Evolutionary conservation across 2,888 invertebrate species (phyloP).

Genomic region (Leptura quadrifasciata): DNA sequence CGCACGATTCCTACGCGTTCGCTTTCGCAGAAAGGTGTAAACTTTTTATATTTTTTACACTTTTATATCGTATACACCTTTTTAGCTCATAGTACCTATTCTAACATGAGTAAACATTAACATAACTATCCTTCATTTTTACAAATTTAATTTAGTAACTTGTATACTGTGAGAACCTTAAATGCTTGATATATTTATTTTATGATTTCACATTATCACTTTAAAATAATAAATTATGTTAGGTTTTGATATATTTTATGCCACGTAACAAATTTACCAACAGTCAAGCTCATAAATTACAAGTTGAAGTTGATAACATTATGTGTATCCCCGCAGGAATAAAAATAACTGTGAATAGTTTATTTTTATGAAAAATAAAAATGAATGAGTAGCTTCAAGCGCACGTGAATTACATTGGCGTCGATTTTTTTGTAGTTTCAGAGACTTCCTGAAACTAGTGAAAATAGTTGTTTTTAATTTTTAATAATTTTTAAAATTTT

Average conservation of each 20-base stretch:
- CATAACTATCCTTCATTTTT: neutral
- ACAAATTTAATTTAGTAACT: neutral
- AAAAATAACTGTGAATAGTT: conserved; percentile 23
- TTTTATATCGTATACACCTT: neutral
- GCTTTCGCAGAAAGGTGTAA: neutral
- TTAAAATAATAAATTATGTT: neutral
- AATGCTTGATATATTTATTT: neutral
- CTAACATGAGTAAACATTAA: neutral
- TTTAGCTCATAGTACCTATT: neutral
- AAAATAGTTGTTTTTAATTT: too few relatives aligned
- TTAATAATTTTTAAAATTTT: too few relatives aligned
- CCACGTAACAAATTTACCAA: neutral
- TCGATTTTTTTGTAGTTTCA: too few relatives aligned
- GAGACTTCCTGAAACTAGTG: too few relatives aligned
- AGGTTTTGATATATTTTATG: neutral
- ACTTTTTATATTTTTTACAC: neutral
- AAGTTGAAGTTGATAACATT: neutral
- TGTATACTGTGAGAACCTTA: neutral
- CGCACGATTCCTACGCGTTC: neutral
- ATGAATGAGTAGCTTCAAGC: neutral
- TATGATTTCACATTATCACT: neutral
- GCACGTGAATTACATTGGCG: neutral
- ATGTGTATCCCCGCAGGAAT: conserved; percentile 11
- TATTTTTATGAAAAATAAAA: conserved; percentile 18
- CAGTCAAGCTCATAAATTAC: conserved; percentile 1